phyloP scores from a whole-genome alignment of 2,888 invertebrate species.

The Acronicta aceris region DNA sequence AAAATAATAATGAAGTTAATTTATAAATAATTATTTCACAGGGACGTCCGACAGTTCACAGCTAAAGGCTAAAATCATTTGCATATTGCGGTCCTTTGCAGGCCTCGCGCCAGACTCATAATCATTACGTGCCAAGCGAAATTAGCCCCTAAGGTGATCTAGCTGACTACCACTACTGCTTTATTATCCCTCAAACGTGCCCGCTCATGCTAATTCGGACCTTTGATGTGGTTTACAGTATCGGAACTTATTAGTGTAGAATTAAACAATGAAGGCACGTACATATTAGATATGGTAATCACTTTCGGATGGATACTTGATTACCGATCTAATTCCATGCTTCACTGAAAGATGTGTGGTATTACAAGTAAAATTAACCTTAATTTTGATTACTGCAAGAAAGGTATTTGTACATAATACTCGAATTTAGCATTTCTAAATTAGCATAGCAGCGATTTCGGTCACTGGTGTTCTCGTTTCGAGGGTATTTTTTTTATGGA shows the following conservation, averaged over 20 bases:
- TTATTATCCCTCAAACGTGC: conserved; percentile 85
- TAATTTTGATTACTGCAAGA: conserved; percentile 6
- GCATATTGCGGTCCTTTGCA: conserved; percentile 82
- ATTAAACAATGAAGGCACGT: conserved; percentile 54
- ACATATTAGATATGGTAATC: conserved; percentile 57
- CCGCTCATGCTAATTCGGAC: conserved; percentile 85
- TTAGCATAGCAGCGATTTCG: not conserved
- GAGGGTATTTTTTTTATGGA: too few species aligned
- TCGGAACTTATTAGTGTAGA: conserved; percentile 63
- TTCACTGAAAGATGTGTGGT: conserved; percentile 31
- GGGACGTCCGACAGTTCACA: conserved; percentile 55
- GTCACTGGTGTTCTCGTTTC: not conserved
- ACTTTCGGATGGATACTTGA: conserved; percentile 27
- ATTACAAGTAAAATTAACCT: conserved; percentile 19
- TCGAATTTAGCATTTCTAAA: not conserved
- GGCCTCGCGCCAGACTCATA: conserved; percentile 76
- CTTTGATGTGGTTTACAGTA: conserved; percentile 84
- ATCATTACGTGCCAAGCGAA: conserved; percentile 84
- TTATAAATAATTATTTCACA: conserved; percentile 50
- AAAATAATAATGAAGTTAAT: conserved; percentile 39
- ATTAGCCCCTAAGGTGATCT: conserved; percentile 88
- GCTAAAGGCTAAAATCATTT: conserved; percentile 86
- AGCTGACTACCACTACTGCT: conserved; percentile 80
- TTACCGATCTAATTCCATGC: conserved; percentile 38
- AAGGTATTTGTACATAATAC: conserved; percentile 8